These are phyloP conservation scores for Perithous albicinctus DNA, from an alignment of 2,888 invertebrate species.

Conservation along the genomic window DNA sequence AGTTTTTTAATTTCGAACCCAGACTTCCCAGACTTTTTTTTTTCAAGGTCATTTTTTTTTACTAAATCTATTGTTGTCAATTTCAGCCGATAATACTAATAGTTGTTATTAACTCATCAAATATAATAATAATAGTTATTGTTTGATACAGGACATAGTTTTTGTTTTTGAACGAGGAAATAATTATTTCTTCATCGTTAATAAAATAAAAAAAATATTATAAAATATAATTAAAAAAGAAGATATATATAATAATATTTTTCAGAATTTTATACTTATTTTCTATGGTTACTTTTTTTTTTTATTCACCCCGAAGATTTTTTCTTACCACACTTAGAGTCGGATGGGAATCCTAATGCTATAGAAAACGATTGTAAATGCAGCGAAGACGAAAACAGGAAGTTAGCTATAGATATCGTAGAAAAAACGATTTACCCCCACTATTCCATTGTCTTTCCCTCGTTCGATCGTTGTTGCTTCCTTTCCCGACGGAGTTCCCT, in stretches of 20 bases:
- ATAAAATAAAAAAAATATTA: no score
- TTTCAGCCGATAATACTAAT: no score
- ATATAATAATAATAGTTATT: no score
- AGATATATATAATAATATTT: not conserved
- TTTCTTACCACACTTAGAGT: conserved; percentile 1
- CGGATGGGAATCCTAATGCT: not conserved
- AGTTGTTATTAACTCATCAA: no score
- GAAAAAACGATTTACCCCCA: conserved; percentile 70
- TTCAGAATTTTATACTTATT: not conserved
- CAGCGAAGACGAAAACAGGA: conserved; percentile 25
- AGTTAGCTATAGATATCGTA: conserved; percentile 67
- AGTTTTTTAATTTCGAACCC: no score
- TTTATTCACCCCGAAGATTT: not conserved
- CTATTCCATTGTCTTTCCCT: conserved; percentile 74
- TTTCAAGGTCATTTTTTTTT: no score
- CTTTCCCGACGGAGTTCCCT: conserved; percentile 72
- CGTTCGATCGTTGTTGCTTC: conserved; percentile 71
- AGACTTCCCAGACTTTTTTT: no score
- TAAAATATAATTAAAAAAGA: no score
- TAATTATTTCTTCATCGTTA: no score
- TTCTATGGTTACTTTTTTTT: not conserved
- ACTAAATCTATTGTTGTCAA: no score
- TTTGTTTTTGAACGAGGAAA: no score
- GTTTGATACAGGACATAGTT: no score
- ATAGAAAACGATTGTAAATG: conserved; percentile 25